phyloP scores from a whole-genome alignment of 2,888 invertebrate species.

The Phlogophora meticulosa region DNA sequence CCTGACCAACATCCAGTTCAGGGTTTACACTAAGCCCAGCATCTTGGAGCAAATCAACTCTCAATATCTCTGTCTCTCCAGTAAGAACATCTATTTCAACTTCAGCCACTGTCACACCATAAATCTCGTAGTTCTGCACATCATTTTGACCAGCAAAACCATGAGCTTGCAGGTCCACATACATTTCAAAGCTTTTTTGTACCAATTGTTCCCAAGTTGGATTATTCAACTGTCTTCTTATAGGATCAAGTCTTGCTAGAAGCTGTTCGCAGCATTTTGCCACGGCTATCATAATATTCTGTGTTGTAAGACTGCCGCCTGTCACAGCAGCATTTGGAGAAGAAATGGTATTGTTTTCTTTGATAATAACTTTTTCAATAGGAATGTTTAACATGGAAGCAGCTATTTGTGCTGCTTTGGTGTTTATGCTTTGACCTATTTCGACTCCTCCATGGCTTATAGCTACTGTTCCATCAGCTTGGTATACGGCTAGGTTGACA shows the following conservation, averaged over 20 bases:
- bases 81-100: conserved; percentile 94
- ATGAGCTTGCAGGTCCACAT: conserved; percentile 70
- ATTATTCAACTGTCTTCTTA: conserved; percentile 76
- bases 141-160: conserved; percentile 64
- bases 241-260: conserved; percentile 81
- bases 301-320: conserved; percentile 93
- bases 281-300: conserved; percentile 90
- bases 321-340: conserved; percentile 92
- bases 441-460: conserved; percentile 92
- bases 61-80: conserved; percentile 91
- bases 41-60: conserved; percentile 93
- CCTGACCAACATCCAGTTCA: conserved; percentile 92
- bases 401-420: conserved; percentile 92
- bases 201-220: conserved; percentile 88
- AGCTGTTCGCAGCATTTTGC: conserved; percentile 86
- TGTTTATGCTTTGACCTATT: conserved; percentile 94
- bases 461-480: conserved; percentile 91
- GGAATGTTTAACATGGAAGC: conserved; percentile 92
- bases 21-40: conserved; percentile 92
- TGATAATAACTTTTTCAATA: conserved; percentile 92
- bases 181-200: conserved; percentile 79
- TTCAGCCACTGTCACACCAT: conserved; percentile 91
- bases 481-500: conserved; percentile 46
- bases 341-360: conserved; percentile 91
- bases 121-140: conserved; percentile 75